Percentiles rank a stretch among this genome's conserved stretches.
These are phyloP conservation scores for Pycnonotus jocosus DNA, from an alignment of 2,113 vertebrate genomes.

Conservation along the genomic window DNA sequence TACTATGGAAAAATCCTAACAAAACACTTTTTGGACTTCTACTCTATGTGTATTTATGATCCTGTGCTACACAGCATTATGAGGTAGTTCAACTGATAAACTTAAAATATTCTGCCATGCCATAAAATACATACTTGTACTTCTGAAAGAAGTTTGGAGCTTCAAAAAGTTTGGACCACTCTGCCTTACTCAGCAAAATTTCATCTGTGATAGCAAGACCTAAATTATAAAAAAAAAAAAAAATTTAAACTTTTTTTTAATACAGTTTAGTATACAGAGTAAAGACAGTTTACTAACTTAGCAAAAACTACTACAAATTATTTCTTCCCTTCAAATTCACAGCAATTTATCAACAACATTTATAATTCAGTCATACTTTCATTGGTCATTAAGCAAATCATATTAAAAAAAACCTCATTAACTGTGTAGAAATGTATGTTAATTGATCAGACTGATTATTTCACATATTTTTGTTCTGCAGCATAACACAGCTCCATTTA, in stretches of 20 bases:
- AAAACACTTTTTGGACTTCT: not conserved
- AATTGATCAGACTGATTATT: not conserved
- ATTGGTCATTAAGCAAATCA: not conserved
- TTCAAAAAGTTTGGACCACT: conserved; percentile 95
- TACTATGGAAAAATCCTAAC: not conserved
- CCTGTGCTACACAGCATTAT: not conserved
- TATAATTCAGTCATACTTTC: not conserved
- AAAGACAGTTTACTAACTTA: not conserved
- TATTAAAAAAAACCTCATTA: not conserved
- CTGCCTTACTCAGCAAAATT: conserved; percentile 88
- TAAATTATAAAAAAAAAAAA: conserved; percentile 74
- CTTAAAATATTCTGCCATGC: conserved; percentile 74
- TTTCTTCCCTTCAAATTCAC: not conserved
- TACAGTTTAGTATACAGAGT: not conserved
- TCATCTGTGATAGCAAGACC: conserved; percentile 89
- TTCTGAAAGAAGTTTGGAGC: conserved; percentile 92
- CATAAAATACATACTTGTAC: conserved; percentile 95
- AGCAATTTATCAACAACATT: not conserved
- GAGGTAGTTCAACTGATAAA: conserved; percentile 46
- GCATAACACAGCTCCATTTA: not conserved
- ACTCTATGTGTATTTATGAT: not conserved
- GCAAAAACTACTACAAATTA: not conserved
- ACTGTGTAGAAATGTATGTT: not conserved
- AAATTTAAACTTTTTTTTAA: conserved; percentile 52
- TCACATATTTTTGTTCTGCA: not conserved